Percentiles rank a stretch among this genome's conserved stretches.
These are phyloP conservation scores for Sericinus montela DNA, from an alignment of 2,888 invertebrate species.

Conservation along the genomic window DNA sequence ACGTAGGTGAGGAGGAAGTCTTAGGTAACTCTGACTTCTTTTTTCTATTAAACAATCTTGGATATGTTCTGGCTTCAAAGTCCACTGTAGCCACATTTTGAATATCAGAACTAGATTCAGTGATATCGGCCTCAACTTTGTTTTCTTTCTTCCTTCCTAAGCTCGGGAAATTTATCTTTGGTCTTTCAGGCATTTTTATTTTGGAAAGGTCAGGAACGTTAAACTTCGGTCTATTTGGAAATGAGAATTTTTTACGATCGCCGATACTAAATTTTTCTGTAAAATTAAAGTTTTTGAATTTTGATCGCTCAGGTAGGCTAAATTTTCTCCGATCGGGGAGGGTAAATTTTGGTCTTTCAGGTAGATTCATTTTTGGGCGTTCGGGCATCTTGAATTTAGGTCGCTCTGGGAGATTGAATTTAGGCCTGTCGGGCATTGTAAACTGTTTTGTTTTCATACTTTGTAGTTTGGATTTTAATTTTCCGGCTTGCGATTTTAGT, in stretches of 20 bases:
- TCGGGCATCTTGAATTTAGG: conserved; percentile 73
- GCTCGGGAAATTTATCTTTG: conserved; percentile 82
- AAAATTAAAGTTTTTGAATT: conserved; percentile 69
- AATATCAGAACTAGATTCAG: conserved; percentile 52
- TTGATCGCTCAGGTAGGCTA: conserved; percentile 81
- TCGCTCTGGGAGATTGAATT: conserved; percentile 79
- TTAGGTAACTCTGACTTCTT: conserved; percentile 64
- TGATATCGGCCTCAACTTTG: conserved; percentile 53
- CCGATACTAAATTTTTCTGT: conserved; percentile 77
- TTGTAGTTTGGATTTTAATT: conserved; percentile 83
- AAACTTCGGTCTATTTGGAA: conserved; percentile 80
- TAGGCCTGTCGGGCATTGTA: conserved; percentile 74
- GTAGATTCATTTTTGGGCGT: conserved; percentile 75
- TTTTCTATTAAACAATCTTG: conserved; percentile 82
- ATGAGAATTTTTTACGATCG: conserved; percentile 81
- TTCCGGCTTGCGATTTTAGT: conserved; percentile 84
- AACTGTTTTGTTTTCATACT: conserved; percentile 80
- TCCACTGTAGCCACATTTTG: conserved; percentile 80
- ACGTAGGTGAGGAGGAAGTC: conserved; percentile 74
- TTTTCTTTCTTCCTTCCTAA: conserved; percentile 75
- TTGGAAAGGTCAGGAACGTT: conserved; percentile 77
- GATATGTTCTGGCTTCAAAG: conserved; percentile 88
- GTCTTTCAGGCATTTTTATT: conserved; percentile 78
- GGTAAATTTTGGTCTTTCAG: conserved; percentile 79
- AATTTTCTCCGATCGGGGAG: conserved; percentile 81